Percentiles rank a stretch among this genome's conserved stretches.
These are phyloP conservation scores for Columba guinea DNA, from an alignment of 2,797 vertebrate species.

Conservation along the genomic window DNA sequence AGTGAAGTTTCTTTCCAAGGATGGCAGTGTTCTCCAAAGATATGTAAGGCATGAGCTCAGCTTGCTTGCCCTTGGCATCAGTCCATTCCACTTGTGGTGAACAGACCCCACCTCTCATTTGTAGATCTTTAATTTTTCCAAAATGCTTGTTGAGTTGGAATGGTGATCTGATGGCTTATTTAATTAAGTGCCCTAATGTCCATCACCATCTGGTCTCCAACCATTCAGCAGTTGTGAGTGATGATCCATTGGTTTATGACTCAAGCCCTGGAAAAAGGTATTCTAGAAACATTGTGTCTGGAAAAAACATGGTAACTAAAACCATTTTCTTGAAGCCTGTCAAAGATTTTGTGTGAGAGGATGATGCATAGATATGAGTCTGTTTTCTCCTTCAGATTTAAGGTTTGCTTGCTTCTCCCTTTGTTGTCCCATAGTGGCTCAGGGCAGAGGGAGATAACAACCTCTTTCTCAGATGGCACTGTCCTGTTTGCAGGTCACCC, in stretches of 20 bases:
- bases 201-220: not conserved
- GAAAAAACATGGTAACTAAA: constrained; percentile 39
- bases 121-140: not conserved
- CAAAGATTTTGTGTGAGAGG: not conserved
- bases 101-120: not conserved
- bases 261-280: constrained; percentile 24
- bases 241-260: not conserved
- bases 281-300: not conserved
- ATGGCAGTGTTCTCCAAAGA: not conserved
- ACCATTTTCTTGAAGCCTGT: constrained; percentile 5
- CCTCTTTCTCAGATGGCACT: not conserved
- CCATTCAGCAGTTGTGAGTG: not conserved
- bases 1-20: not conserved
- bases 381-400: constrained; percentile 48
- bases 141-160: not conserved
- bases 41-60: not conserved
- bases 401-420: constrained; percentile 49
- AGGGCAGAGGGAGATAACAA: not conserved
- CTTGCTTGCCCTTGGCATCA: not conserved
- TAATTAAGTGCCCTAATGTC: not conserved
- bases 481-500: not conserved
- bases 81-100: not conserved
- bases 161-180: not conserved
- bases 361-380: not conserved
- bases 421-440: not conserved